Percentiles rank a stretch among this genome's conserved stretches.
Conservation (phyloP, 2,888 invertebrate genomes). For the Pollenia griseotomentosa region DNA sequence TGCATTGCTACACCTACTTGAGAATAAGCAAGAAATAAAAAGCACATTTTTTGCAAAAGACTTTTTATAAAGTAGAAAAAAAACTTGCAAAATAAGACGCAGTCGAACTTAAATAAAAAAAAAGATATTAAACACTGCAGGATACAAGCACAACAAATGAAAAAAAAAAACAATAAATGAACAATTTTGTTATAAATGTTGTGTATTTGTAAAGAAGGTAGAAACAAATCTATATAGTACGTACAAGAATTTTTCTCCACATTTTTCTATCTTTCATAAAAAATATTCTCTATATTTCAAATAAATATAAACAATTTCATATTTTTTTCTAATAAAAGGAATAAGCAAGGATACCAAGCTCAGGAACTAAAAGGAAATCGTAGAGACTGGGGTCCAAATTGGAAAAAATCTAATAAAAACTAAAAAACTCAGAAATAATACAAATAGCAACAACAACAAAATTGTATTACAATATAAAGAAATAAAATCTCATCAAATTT, state of each 20-base stretch:
- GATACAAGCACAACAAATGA: constrained; percentile 43
- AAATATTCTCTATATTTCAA: constrained; percentile 27
- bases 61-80: constrained; percentile 33
- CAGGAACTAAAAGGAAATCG: not conserved
- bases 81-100: constrained; percentile 38
- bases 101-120: not conserved
- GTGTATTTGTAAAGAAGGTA: constrained; percentile 16
- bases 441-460: constrained; percentile 28
- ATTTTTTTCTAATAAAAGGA: constrained; percentile 32
- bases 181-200: constrained; percentile 32
- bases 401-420: constrained; percentile 20
- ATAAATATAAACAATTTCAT: constrained; percentile 28
- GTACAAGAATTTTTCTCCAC: not conserved
- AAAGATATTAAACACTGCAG: constrained; percentile 55
- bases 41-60: not conserved
- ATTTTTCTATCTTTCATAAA: not conserved
- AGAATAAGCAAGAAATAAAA: constrained; percentile 28
- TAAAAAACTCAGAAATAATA: constrained; percentile 24
- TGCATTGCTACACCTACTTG: constrained; percentile 70
- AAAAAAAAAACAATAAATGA: constrained; percentile 2
- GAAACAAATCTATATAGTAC: not conserved
- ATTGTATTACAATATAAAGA: constrained; percentile 58
- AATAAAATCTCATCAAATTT: constrained; percentile 74
- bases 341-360: constrained; percentile 34
- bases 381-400: constrained; percentile 33